These are phyloP conservation scores for Opisthocomus hoazin DNA, from an alignment of 2,113 vertebrate species.

Conservation along the genomic window DNA sequence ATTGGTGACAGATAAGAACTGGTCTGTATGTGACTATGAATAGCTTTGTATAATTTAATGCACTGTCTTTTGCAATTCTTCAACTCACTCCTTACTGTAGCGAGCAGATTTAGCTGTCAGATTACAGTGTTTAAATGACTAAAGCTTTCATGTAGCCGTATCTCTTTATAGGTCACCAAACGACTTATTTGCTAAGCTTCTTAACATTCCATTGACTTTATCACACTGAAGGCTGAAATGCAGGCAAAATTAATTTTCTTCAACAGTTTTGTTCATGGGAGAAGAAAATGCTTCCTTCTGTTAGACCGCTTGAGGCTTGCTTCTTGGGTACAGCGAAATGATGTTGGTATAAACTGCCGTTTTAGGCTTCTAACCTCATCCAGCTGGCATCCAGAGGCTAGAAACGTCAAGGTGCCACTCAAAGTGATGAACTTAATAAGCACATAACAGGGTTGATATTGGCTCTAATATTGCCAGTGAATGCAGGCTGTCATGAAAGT, in stretches of 20 bases:
- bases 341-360: background rate
- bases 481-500: background rate
- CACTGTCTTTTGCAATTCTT: background rate
- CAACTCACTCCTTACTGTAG: background rate
- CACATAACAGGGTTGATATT: background rate
- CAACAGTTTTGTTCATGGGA: background rate
- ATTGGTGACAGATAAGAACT: slow-evolving; percentile 3
- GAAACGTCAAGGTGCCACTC: slow-evolving; percentile 31
- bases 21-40: background rate
- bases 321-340: background rate
- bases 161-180: background rate
- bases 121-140: background rate
- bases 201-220: background rate
- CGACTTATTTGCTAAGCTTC: background rate
- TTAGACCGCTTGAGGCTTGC: background rate
- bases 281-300: slow-evolving; percentile 16
- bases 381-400: slow-evolving; percentile 1
- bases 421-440: slow-evolving; percentile 44
- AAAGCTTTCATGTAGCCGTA: background rate
- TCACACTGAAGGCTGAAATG: background rate
- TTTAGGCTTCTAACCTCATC: background rate
- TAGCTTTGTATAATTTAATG: background rate
- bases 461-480: background rate
- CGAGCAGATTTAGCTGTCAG: background rate
- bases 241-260: slow-evolving; percentile 8